Conservation (phyloP, 2,113 vertebrate genomes). For the Crotophaga sulcirostris region DNA sequence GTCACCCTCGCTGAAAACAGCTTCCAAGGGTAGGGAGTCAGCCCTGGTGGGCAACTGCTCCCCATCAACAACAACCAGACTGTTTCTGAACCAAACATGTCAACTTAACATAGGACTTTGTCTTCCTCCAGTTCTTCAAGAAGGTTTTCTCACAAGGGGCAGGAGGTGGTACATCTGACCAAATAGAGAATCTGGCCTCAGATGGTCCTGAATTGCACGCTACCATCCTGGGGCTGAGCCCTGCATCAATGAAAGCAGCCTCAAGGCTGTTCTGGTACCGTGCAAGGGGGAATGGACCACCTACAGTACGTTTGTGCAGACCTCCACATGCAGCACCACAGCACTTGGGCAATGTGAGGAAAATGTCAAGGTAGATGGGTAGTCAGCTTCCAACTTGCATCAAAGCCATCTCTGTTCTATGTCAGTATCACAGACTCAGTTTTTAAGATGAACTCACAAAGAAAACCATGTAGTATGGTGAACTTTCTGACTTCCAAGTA, state of each 20-base stretch:
- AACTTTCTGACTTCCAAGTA: background rate
- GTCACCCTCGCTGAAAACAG: background rate
- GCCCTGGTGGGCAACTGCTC: background rate
- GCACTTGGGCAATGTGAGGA: background rate
- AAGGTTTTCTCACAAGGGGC: background rate
- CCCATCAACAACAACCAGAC: rapidly evolving
- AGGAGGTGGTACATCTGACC: background rate
- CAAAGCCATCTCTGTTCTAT: background rate
- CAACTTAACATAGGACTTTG: background rate
- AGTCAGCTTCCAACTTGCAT: background rate
- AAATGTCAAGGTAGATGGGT: background rate
- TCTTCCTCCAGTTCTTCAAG: background rate
- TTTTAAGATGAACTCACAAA: background rate
- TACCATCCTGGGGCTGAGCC: background rate
- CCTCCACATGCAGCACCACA: background rate
- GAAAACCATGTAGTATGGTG: background rate
- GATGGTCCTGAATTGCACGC: background rate
- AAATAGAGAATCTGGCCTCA: background rate
- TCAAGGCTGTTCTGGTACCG: background rate
- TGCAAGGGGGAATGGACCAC: background rate
- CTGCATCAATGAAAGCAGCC: background rate
- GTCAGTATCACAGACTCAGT: background rate
- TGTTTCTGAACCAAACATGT: background rate
- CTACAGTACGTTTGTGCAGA: background rate
- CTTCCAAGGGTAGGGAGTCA: background rate